These are phyloP conservation scores for Noturus placidus DNA, from an alignment of 2,113 vertebrate species.

Conservation along the genomic window DNA sequence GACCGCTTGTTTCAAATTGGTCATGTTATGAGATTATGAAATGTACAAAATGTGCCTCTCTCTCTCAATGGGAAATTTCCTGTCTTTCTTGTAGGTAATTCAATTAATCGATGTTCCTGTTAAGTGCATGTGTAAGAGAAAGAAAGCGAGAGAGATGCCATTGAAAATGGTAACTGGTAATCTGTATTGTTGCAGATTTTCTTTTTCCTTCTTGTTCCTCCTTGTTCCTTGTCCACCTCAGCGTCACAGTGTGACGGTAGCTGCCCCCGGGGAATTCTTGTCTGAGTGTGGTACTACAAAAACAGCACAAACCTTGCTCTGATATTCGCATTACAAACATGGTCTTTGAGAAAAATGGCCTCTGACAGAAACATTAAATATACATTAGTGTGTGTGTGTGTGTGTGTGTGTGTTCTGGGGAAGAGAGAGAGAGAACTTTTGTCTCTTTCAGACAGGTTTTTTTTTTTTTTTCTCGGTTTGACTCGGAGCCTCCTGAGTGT, in stretches of 20 bases:
- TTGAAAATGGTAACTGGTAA: background rate
- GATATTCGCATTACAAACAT: slow-evolving; percentile 27
- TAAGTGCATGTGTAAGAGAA: background rate
- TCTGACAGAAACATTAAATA: slow-evolving; percentile 39
- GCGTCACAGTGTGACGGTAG: slow-evolving; percentile 9
- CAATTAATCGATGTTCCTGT: too few species aligned
- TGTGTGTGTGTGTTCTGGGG: background rate
- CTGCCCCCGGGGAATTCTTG: slow-evolving; percentile 1
- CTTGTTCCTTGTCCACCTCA: background rate
- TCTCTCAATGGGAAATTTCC: background rate
- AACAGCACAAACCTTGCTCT: slow-evolving; percentile 18
- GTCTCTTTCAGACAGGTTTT: slow-evolving; percentile 35
- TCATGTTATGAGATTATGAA: slow-evolving; percentile 26
- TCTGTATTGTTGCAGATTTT: background rate
- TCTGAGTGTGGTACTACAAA: background rate
- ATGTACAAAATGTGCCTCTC: background rate
- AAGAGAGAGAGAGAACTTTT: slow-evolving; percentile 14
- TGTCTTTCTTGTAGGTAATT: background rate
- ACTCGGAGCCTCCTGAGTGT: slow-evolving; percentile 46
- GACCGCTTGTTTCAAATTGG: slow-evolving; percentile 7
- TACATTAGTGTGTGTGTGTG: slow-evolving; percentile 4
- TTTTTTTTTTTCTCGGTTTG: slow-evolving; percentile 25
- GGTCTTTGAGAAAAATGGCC: slow-evolving; percentile 24
- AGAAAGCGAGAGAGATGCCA: background rate
- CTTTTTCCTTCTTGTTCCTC: background rate